Base-by-base conservation (phyloP, 2,797 vertebrate genomes). In the Chrosomus eos region DNA sequence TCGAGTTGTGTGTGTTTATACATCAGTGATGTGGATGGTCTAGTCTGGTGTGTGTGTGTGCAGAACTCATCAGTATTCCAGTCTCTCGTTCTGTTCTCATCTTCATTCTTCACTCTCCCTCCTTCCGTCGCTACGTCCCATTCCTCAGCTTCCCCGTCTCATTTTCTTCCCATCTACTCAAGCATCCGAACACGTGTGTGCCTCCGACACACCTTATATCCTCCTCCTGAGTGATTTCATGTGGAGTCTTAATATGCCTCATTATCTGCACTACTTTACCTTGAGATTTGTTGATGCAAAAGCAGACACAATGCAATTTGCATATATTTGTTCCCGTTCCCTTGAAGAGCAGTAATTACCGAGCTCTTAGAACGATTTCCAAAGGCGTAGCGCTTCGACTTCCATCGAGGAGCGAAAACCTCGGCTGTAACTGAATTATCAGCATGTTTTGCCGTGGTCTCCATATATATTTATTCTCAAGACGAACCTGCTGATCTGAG, bases 201-300 rank as follows among this genome's bases (percentile, higher is more conserved):
- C n/a, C 10, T 51, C 38, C 31, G 53, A 51, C 40, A 36, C 62
- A 45, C 43, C 68, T 62, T 60, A 40, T 58, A 60, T 76, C 40
- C 79, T 26, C 45, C 43, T 81, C 72, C 72, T 66, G 82, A 85
- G 81, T 75, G 75, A 64, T 87, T 86, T 91, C 87, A 85, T 74
- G 77, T 77, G 62, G 83, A 85, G 83, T 85, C 86, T 88, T 89
- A 90, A 89, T 88, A 80, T 26, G 38, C 78, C 90, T 92, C 88
- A 90, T 91, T 91, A 91, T 91, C 87, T 89, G 83, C 70, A 80
- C 81, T 82, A 78, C 85, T 91, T 90, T 90, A 91, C 90, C 88
- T 91, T 89, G 85, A 91, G 90, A 90, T 89, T 90, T 91, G 89
- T 92, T 90, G 91, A 90, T 89, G 89, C 87, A 83, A 75, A 90